Evolutionary conservation across 2,888 invertebrate genomes (phyloP), one percentile per base, ranked within the genome.

Genomic region (Phaedon cochleariae): DNA sequence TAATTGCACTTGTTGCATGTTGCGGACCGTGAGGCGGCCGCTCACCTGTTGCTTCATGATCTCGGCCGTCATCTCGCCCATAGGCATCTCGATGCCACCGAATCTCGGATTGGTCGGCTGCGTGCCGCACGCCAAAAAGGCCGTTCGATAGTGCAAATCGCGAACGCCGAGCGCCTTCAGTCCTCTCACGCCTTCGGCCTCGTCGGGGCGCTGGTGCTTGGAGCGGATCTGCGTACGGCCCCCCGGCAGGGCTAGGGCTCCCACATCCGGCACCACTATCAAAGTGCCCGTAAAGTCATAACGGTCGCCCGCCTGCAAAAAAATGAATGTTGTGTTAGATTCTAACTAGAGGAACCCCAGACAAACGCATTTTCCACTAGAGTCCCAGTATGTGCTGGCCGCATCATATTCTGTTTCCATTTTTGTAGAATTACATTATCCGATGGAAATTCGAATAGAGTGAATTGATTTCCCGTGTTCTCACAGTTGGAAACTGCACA

Each of bases 211-310:
- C 73, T 90, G 90, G 59, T 93, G 92, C 12, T 92, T 86, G 0
- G 93, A 89, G 0, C 90, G 90, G 2, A 90, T 86, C 81, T 98
- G 97, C 0, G 96, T 91, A 78, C 91, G 90, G 0, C 94, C 92
- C 1, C 96, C 97, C 0, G 98, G 95, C 70, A 93, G 82, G 5
- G 94, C 89, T 48, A 99, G 82, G 0, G 92, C 92, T 0, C 94
- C 92, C 0, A 99, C 94, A 84, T 99, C 98, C 0, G 99, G 99
- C 0, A 99, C 95, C 1, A 98, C 98, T 78, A 99, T 97, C 15
- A 99, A 85, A 0, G 97, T 94, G 15, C 98, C 98, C 0, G 95
- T 96, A 81, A 98, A 97, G 81, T 97, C 96, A 78, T 95, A 96
- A 15, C 91, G 87, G 78, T 91, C 91, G 15, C 91, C 91, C 29